Evolutionary conservation across 2,797 vertebrate genomes (phyloP).

Genomic region (Galaxias olidus): DNA sequence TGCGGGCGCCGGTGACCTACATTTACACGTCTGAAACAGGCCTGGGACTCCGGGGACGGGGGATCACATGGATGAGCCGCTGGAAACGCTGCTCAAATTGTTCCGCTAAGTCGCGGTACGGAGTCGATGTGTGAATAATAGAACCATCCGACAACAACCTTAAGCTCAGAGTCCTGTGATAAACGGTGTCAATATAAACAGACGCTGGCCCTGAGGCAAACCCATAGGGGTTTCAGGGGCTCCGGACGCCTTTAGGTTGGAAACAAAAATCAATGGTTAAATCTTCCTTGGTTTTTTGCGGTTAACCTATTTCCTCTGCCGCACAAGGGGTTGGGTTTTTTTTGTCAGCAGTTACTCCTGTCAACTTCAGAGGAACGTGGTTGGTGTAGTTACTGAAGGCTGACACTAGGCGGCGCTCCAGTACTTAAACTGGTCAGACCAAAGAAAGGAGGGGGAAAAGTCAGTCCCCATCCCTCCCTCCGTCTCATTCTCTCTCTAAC

Average conservation of each 20-base stretch:
- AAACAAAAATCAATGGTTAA: too few relatives aligned
- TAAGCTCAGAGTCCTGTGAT: too few relatives aligned
- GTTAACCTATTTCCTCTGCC: too few relatives aligned
- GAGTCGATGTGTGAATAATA: slow-evolving; percentile 65
- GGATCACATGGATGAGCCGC: slow-evolving; percentile 75
- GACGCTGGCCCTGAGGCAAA: too few relatives aligned
- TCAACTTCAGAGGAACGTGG: neutral
- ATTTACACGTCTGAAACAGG: slow-evolving; percentile 46
- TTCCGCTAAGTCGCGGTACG: slow-evolving; percentile 61
- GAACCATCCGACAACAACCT: slow-evolving; percentile 21
- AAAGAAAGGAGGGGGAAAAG: slow-evolving; percentile 26
- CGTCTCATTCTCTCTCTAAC: slow-evolving; percentile 16
- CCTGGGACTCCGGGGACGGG: slow-evolving; percentile 52
- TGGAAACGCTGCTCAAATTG: slow-evolving; percentile 67
- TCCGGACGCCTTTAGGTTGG: too few relatives aligned
- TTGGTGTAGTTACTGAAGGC: slow-evolving; percentile 42
- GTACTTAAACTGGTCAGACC: slow-evolving; percentile 36
- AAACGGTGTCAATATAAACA: too few relatives aligned
- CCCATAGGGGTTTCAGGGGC: too few relatives aligned
- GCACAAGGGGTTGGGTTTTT: too few relatives aligned
- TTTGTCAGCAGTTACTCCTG: neutral
- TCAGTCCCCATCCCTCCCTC: slow-evolving; percentile 16
- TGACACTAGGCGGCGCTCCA: slow-evolving; percentile 61
- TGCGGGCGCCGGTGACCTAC: slow-evolving; percentile 61
- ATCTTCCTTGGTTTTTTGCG: too few relatives aligned